These are phyloP conservation scores for Perdita meconis DNA, from an alignment of 2,888 invertebrate genomes.

Conservation along the genomic window DNA sequence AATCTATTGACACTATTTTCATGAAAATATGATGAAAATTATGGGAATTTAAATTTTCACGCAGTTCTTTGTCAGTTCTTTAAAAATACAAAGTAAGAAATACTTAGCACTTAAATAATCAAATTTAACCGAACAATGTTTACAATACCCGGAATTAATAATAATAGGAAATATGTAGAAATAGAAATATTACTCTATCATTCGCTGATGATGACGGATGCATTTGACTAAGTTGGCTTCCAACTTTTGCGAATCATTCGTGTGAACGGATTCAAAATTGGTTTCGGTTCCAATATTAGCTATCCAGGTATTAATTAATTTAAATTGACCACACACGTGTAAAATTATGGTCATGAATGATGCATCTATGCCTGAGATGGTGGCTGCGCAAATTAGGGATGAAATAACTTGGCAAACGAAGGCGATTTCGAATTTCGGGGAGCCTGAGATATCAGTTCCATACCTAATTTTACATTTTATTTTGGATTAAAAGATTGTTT, in stretches of 20 bases:
- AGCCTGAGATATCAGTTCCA: slow-evolving; percentile 47
- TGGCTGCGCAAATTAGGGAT: slow-evolving; percentile 25
- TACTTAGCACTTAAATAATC: no score
- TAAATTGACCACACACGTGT: slow-evolving; percentile 66
- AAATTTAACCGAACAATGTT: no score
- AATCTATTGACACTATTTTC: no score
- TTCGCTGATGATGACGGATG: slow-evolving; percentile 56
- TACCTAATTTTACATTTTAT: slow-evolving; percentile 50
- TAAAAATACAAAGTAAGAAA: no score
- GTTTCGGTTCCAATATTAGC: slow-evolving; percentile 46
- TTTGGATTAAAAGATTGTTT: neutral
- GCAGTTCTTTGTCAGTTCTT: no score
- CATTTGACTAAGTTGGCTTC: slow-evolving; percentile 36
- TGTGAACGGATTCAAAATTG: neutral
- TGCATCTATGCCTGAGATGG: slow-evolving; percentile 53
- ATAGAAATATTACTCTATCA: slow-evolving; percentile 50
- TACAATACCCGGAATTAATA: no score
- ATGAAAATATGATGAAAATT: no score
- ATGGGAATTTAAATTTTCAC: no score
- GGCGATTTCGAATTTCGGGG: slow-evolving; percentile 54
- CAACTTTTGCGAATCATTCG: neutral
- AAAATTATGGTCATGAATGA: slow-evolving; percentile 60
- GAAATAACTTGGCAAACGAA: slow-evolving; percentile 57
- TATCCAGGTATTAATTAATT: slow-evolving; percentile 56
- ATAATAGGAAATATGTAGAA: neutral